Percentiles rank a stretch among this genome's conserved stretches.
These are phyloP conservation scores for Dendrolimus kikuchii DNA, from an alignment of 1,140 invertebrate species.

Conservation along the genomic window DNA sequence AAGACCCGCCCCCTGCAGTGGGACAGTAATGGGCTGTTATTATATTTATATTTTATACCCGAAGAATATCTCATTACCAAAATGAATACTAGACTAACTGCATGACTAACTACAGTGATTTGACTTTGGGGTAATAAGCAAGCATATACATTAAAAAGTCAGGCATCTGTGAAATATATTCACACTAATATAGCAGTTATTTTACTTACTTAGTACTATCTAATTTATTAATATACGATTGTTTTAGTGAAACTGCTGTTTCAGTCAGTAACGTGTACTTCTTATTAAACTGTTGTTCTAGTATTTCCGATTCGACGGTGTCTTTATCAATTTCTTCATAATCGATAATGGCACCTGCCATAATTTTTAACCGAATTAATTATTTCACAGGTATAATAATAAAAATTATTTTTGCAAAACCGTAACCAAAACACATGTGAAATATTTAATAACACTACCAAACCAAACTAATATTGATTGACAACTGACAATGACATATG, in stretches of 20 bases:
- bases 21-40: too few relatives aligned
- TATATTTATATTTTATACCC: too few relatives aligned
- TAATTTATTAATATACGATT: slow-evolving; percentile 53
- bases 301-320: slow-evolving; percentile 32
- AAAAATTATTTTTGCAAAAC: too few relatives aligned
- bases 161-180: not conserved
- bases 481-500: too few relatives aligned
- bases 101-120: too few relatives aligned
- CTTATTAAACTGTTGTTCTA: slow-evolving; percentile 45
- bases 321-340: slow-evolving; percentile 47
- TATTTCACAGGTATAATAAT: not conserved
- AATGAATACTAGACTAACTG: too few relatives aligned
- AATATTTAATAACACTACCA: slow-evolving; percentile 15
- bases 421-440: slow-evolving; percentile 21
- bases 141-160: too few relatives aligned
- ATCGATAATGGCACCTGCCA: slow-evolving; percentile 49
- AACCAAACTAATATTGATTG: too few relatives aligned
- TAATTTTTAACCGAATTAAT: slow-evolving; percentile 7
- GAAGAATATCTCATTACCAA: too few relatives aligned
- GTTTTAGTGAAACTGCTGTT: slow-evolving; percentile 41
- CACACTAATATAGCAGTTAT: not conserved
- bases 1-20: too few relatives aligned
- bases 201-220: slow-evolving; percentile 46
- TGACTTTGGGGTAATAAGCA: too few relatives aligned
- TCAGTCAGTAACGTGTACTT: slow-evolving; percentile 47